Base-by-base conservation (phyloP, 2,888 invertebrate genomes). In the Alviniconcha strummeri region DNA sequence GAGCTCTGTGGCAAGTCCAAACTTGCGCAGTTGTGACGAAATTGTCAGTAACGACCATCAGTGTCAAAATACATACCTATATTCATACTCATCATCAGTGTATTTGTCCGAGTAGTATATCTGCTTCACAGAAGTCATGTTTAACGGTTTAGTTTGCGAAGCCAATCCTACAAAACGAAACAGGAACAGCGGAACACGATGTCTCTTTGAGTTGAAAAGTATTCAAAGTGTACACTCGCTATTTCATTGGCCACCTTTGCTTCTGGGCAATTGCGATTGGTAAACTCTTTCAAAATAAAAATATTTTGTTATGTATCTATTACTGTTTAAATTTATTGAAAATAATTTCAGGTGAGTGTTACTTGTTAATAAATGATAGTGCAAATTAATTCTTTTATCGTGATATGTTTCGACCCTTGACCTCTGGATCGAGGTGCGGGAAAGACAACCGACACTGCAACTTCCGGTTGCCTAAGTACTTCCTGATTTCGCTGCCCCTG, bases 91-190 rank as follows among this genome's bases (percentile, higher is more conserved):
- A 86, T 97, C 97, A 92, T 98, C 98, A 91, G 96, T 96, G 94
- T 98, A 98, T 95, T 98, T 98, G 88, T 97, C 97, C 0, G 98
- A 98, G 94, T 98, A 98, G 93, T 97, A 98, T 91, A 98, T 98
- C 88, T 97, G 96, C 93, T 96, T 96, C 64, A 74, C 75, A 11
- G 75, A 57, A 11, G 82, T 77, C 82, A 82, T 82, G 11, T 80
- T 67, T n/a, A 55, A 17, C 15, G 4, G n/a, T 19, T 55, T 17
- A 77, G 4, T 60, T 60, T 60, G 9, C 13, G 60, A 13, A 11
- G 60, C 8, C 8, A 60, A 36, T 36, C 36, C 36, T 36, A 0
- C 60, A 60, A 60, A 60, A 4, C 69, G 69, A 69, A 69, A 74
- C 74, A 52, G 54, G 36, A 36, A 36, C 36, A 36, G 36, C 36